These are phyloP conservation scores for Pterobdella sp. DNA, from an alignment of 2,888 invertebrate species.

Conservation along the genomic window DNA sequence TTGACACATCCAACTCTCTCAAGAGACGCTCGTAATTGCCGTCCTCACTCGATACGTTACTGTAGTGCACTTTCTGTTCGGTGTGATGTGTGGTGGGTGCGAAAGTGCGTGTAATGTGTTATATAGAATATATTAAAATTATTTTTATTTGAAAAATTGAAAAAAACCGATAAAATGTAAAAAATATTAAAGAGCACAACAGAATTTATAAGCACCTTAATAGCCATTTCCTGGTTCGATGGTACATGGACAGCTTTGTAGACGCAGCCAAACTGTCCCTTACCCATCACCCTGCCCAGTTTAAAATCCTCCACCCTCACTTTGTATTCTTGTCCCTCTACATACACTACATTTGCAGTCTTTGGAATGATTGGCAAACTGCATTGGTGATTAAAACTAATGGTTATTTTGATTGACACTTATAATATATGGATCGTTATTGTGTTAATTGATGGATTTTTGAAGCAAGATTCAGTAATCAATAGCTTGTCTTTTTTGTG, in stretches of 20 bases:
- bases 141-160: not conserved
- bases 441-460: too few relatives aligned
- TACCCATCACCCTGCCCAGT: constrained; percentile 20
- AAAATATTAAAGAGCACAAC: too few relatives aligned
- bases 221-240: constrained; percentile 10
- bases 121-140: not conserved
- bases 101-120: not conserved
- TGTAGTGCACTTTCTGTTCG: constrained; percentile 25
- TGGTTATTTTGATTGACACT: too few relatives aligned
- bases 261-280: constrained; percentile 26
- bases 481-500: too few relatives aligned
- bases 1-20: constrained; percentile 26
- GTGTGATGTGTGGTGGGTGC: not conserved
- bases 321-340: constrained; percentile 18
- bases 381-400: too few relatives aligned
- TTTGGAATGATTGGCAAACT: constrained; percentile 20
- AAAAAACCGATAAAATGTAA: not conserved
- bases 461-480: too few relatives aligned
- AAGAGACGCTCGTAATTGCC: constrained; percentile 21
- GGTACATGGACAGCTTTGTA: constrained; percentile 25
- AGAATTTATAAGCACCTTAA: constrained; percentile 16
- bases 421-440: too few relatives aligned
- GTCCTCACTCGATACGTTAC: constrained; percentile 13
- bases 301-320: constrained; percentile 21
- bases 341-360: constrained; percentile 14